A percentile compares a stretch with the other conserved stretches of the same genome.
phyloP scores from a whole-genome alignment of 1,140 invertebrate genomes.

The Drosophila paulistorum region DNA sequence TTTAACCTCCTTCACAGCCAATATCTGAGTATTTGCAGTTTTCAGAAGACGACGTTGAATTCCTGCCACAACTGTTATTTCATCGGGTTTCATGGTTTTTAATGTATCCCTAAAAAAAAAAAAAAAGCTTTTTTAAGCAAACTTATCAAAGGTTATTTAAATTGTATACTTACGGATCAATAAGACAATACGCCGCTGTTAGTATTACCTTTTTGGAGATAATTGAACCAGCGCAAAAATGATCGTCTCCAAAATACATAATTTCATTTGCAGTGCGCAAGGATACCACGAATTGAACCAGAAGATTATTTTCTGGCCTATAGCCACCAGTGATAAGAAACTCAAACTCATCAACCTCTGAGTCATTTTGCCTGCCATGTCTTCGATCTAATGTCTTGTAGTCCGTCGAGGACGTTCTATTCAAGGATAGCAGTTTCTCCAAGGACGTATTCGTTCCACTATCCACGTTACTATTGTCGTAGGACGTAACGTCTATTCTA shows the following conservation, averaged over 20 bases:
- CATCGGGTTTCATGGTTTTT: too few species aligned
- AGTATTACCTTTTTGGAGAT: constrained; percentile 39
- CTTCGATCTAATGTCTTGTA: neutral
- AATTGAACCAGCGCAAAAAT: constrained; percentile 60
- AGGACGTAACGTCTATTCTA: too few species aligned
- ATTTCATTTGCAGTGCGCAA: neutral
- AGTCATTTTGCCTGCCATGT: neutral
- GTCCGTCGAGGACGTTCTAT: too few species aligned
- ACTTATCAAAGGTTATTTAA: too few species aligned
- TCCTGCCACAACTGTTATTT: constrained; percentile 39
- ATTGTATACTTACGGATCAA: too few species aligned
- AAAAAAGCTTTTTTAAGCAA: neutral
- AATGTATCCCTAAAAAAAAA: neutral
- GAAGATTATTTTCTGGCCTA: constrained; percentile 27
- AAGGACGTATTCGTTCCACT: neutral
- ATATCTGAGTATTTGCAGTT: constrained; percentile 23
- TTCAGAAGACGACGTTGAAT: constrained; percentile 44
- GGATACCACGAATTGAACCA: constrained; percentile 50
- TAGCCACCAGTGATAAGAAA: constrained; percentile 61
- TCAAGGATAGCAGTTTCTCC: too few species aligned
- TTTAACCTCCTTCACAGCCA: neutral
- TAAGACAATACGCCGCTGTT: constrained; percentile 67
- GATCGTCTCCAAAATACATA: constrained; percentile 50
- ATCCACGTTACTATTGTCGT: too few species aligned
- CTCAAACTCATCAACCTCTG: constrained; percentile 33